Evolutionary conservation across 35 echinoderm and acorn worm species (phyloP), one percentile per base, ranked within the genome.

Genomic region (Patiria miniata): DNA sequence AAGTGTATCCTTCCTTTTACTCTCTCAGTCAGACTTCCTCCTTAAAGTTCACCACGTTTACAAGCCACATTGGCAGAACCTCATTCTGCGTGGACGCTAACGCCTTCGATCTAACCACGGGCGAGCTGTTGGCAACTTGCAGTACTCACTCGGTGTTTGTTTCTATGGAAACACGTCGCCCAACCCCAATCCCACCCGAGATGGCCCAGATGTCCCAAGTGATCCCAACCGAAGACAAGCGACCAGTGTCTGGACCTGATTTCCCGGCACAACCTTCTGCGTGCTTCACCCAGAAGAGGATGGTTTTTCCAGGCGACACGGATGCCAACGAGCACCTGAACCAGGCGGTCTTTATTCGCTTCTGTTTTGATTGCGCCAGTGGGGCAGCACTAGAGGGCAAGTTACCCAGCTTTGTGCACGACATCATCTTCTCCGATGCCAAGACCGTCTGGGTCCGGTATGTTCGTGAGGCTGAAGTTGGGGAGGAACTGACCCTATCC

Each of bases 121-220:
- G 34, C 14, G 65, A 73, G 65, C 26, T 73, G 23, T 14, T 73
- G 34, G 65, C 65, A 26, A 32, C 65, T 8, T 2, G 10, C 18
- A 73, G 65, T 73, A 73, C 65, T 73, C 65, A 73, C 9, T 73
- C 65, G 14, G 65, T 73, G 21, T 26, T 30, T 18, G 65, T 73
- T 30, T 73, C 3, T 9, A 30, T 32, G 34, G 26, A 36, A 34
- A 73, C 65, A 10, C 65, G 65, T 16, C 7, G 29, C 1, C n/a
- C 65, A 0, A 73, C 65, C 0, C 26, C 29, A 30, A 36, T 73
- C 34, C 0, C 65, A 73, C 34, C 65, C 26, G 18, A 73, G 34
- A 14, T 73, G 34, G 26, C 10, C 8, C 26, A 73, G 7, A 1
- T 36, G 8, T 10, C 2, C 2, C 26, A 7, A 7, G 29, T 73